phyloP scores from a whole-genome alignment of 2,888 invertebrate species.

The Dione vanillae region DNA sequence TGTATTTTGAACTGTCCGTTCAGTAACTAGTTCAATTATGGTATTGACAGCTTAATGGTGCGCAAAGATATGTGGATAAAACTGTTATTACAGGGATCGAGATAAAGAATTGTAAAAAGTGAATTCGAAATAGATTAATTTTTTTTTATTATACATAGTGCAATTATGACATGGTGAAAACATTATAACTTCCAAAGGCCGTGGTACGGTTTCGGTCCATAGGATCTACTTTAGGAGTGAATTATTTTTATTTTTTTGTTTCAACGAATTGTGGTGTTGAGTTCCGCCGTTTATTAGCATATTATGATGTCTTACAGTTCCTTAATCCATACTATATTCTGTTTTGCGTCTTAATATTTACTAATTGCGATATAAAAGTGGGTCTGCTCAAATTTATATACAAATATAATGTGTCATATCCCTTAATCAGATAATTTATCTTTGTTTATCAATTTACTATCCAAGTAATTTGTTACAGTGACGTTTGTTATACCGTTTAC shows the following conservation, averaged over 20 bases:
- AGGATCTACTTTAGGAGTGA: no score
- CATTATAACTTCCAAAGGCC: no score
- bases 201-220: no score
- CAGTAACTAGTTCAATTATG: slow-evolving; percentile 20
- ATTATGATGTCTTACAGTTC: no score
- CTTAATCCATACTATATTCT: no score
- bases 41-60: slow-evolving; percentile 24
- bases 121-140: neutral
- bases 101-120: neutral
- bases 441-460: slow-evolving; percentile 36
- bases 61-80: slow-evolving; percentile 22
- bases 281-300: no score
- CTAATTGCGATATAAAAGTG: slow-evolving; percentile 16
- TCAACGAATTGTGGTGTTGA: no score
- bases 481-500: slow-evolving; percentile 17
- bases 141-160: neutral
- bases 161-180: no score
- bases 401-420: slow-evolving; percentile 29
- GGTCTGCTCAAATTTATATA: slow-evolving; percentile 22
- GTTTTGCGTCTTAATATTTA: neutral
- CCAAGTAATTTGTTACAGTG: slow-evolving; percentile 36
- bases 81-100: neutral
- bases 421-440: slow-evolving; percentile 36
- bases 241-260: no score
- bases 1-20: slow-evolving; percentile 32